A percentile compares a stretch with the other conserved stretches of the same genome.
These are phyloP conservation scores for Callimorpha dominula DNA, from an alignment of 2,888 invertebrate species.

Conservation along the genomic window DNA sequence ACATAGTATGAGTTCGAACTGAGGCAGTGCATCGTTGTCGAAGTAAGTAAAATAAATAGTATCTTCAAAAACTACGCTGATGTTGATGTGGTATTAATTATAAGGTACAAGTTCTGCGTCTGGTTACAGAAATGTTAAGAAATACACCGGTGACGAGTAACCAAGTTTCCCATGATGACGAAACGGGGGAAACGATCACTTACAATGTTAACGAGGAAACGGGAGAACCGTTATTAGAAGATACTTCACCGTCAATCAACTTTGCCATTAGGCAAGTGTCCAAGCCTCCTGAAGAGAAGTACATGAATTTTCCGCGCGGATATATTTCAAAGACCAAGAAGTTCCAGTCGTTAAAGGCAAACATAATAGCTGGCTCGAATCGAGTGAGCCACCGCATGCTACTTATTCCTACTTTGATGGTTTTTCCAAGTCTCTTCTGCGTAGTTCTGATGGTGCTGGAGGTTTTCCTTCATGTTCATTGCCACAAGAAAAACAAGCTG, in stretches of 20 bases:
- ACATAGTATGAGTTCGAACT: not conserved
- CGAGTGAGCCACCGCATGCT: slow-evolving; percentile 82
- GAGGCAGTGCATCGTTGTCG: slow-evolving; percentile 2
- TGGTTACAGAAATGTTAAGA: slow-evolving; percentile 47
- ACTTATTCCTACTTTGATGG: slow-evolving; percentile 87
- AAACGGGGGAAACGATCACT: slow-evolving; percentile 83
- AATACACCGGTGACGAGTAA: slow-evolving; percentile 42
- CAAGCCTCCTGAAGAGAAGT: slow-evolving; percentile 36
- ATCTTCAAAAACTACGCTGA: not conserved
- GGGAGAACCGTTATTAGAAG: slow-evolving; percentile 72
- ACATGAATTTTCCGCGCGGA: slow-evolving; percentile 65
- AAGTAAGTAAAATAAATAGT: slow-evolving; percentile 11
- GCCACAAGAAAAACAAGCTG: slow-evolving; percentile 89
- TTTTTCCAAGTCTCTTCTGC: slow-evolving; percentile 85
- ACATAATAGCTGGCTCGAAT: slow-evolving; percentile 75
- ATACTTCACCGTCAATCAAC: slow-evolving; percentile 31
- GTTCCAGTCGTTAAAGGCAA: slow-evolving; percentile 70
- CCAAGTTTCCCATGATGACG: slow-evolving; percentile 75
- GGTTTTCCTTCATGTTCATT: slow-evolving; percentile 88
- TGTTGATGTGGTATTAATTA: slow-evolving; percentile 3
- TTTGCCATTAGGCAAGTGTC: slow-evolving; percentile 23
- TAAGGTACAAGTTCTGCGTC: slow-evolving; percentile 7
- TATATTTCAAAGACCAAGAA: slow-evolving; percentile 70
- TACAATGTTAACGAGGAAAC: slow-evolving; percentile 82
- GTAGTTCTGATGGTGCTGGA: slow-evolving; percentile 86